These are phyloP conservation scores for Micronycteris hirsuta DNA, from an alignment of 2,113 vertebrate species.

Conservation along the genomic window DNA sequence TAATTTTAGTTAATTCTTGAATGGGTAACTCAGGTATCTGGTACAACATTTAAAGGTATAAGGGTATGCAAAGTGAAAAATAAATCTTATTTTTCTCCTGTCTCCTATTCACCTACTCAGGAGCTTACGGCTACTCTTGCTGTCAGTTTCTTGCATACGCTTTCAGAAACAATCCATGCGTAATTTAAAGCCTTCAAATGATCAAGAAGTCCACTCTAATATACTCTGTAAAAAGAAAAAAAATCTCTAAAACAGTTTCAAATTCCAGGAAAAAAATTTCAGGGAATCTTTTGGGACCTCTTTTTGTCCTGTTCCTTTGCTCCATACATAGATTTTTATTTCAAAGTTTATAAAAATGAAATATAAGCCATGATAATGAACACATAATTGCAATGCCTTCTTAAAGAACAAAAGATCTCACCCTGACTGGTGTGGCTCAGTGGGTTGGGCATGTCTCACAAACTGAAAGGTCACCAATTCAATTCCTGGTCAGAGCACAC, in stretches of 20 bases:
- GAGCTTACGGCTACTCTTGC: background rate
- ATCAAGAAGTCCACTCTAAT: background rate
- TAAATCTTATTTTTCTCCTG: background rate
- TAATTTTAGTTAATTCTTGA: slow-evolving; percentile 22
- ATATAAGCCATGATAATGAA: background rate
- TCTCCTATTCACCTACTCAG: background rate
- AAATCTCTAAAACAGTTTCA: background rate
- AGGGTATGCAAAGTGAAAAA: background rate
- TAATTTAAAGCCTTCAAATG: slow-evolving; percentile 35
- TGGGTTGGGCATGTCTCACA: no score
- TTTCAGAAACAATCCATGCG: slow-evolving; percentile 8
- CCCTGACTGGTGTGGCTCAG: no score
- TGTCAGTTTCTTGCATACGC: background rate
- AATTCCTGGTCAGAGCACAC: no score
- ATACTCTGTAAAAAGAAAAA: background rate
- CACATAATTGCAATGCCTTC: background rate
- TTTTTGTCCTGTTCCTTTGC: background rate
- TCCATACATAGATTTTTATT: background rate
- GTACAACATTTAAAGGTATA: background rate
- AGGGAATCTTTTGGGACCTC: background rate
- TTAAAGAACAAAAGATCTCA: slow-evolving; percentile 13
- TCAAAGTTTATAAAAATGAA: slow-evolving; percentile 32
- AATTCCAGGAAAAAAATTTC: slow-evolving; percentile 27
- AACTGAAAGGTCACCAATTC: no score
- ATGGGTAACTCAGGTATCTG: background rate